Base-by-base conservation (phyloP, 2,797 vertebrate species). In the Hipposideros larvatus region DNA sequence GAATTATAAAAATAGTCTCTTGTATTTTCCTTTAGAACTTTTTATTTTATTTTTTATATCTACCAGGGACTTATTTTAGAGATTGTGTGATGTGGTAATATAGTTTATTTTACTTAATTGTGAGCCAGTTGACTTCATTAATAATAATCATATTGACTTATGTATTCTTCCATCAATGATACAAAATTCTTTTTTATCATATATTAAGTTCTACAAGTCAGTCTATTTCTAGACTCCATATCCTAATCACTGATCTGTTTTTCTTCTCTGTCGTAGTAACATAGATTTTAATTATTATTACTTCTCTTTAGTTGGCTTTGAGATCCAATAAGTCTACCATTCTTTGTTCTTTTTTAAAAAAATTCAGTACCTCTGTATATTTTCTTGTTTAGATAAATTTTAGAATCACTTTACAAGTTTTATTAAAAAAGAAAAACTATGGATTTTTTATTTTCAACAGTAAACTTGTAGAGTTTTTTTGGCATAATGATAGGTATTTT, bases 311-410 rank as follows among this genome's bases (percentile, higher is more conserved):
- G 65, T 93, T 87, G 61, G 70, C 87, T 93, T 95, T 94, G 21
- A 51, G 93, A 83, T 37, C 34, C 68, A 46, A 87, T 90, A 87
- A 77, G 79, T 13, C 19, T 97, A 22, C 34, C 15, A 84, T 63
- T 95, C 51, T 65, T 87, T 87, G 22, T 53, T 91, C 8, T 93
- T 21, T 21, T 75, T 77, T 84, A 24, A 19, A 41, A 82, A 84
- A 75, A 65, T 51, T 65, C 24, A 66, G 14, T 78, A 73, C 1
- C 15, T 13, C 34, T 48, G 7, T 74, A 4, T 14, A 31, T 92
- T 75, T 79, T 84, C 71, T 88, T 92, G 87, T 89, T 31, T n/a
- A 83, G n/a, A 86, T 96, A 73, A 57, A 71, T 91, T 92, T 93
- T 87, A 63, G 65, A 93, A 91, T 93, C 22, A 55, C 21, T 90